Percentiles rank a stretch among this genome's conserved stretches.
Evolutionary conservation across 1,140 invertebrate genomes (phyloP).

Genomic region (Drosophila busckii): DNA sequence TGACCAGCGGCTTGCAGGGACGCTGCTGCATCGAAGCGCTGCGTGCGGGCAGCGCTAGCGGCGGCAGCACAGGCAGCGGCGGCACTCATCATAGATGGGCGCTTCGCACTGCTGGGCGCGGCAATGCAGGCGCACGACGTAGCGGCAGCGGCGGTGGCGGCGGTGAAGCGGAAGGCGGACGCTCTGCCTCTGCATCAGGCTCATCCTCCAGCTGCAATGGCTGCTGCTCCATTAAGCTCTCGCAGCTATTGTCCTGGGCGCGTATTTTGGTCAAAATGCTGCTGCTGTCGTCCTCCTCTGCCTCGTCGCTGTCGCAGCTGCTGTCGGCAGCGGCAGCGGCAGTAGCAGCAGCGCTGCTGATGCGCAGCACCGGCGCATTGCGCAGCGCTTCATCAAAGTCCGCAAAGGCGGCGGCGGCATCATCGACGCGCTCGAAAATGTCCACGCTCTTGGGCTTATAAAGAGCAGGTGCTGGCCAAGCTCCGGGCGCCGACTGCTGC

Average conservation of each 20-base stretch:
- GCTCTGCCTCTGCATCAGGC: slow-evolving; percentile 9
- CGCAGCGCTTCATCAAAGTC: slow-evolving; percentile 73
- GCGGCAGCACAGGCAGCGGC: slow-evolving; percentile 17
- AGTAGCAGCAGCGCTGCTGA: too few species aligned
- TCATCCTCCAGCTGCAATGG: slow-evolving; percentile 36
- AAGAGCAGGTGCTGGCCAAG: slow-evolving; percentile 35
- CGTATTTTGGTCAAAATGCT: slow-evolving; percentile 59
- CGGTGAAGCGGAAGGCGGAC: slow-evolving; percentile 48
- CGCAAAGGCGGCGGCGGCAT: slow-evolving; percentile 49
- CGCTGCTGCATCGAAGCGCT: slow-evolving; percentile 62
- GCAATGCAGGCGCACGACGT: slow-evolving; percentile 40
- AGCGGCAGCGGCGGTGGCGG: slow-evolving; percentile 57
- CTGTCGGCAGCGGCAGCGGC: too few species aligned
- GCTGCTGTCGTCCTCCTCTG: slow-evolving; percentile 50
- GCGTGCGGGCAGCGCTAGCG: slow-evolving; percentile 5
- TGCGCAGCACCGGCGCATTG: slow-evolving; percentile 63
- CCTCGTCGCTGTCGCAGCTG: slow-evolving; percentile 28
- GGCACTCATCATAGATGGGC: slow-evolving; percentile 59
- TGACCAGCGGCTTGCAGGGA: slow-evolving; percentile 59
- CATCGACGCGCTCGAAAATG: slow-evolving; percentile 55
- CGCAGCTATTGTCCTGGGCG: slow-evolving; percentile 55
- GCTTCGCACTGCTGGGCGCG: background rate
- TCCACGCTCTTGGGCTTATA: slow-evolving; percentile 77
- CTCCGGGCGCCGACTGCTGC: slow-evolving; percentile 6
- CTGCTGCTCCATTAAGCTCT: slow-evolving; percentile 57